Base-by-base conservation (phyloP, 2,113 vertebrate species). In the Uria aalge region DNA sequence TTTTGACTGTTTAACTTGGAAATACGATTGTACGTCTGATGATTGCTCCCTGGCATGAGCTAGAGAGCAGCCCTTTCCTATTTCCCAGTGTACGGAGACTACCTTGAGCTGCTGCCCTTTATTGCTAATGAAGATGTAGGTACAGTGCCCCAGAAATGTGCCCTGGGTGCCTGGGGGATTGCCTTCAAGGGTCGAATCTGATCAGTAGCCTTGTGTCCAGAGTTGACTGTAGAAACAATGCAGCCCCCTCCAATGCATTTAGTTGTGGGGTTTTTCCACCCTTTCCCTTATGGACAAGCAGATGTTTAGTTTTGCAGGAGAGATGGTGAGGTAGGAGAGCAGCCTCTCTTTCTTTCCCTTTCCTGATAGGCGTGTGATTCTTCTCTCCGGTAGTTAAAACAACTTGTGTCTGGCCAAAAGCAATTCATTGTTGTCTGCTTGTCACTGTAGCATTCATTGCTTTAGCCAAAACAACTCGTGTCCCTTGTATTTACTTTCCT, bases 401-500 rank as follows among this genome's bases (percentile, higher is more conserved):
- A 74, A 95, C 68, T 94, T 21, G 15, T n/a, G 10, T 85, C 45
- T 4, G 9, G 41, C 63, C 29, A 76, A 67, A 80, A 92, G 38
- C 78, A 63, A 5, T 55, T 71, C 30, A 59, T 85, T 82, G 38
- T 87, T 75, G 53, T 84, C 88, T 82, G 53, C 88, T 91, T 95
- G 52, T 95, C 77, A 38, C 41, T 40, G 67, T 71, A 88, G 66
- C 72, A 16, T 86, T 81, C 74, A 32, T 86, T 24, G 19, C 88
- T 67, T 60, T 23, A 90, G 72, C 63, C 38, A 8, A 85, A 92
- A 78, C 91, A 91, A 34, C 57, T 21, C 66, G 16, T 62, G 59
- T 72, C 85, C 92, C 67, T 91, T 89, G 66, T 96, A 95, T 96
- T 98, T 95, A 96, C 93, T 95, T 95, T 97, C 53, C 71, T 90